A percentile compares a stretch with the other conserved stretches of the same genome.
These are phyloP conservation scores for Burhinus bistriatus DNA, from an alignment of 2,113 vertebrate species.

Conservation along the genomic window DNA sequence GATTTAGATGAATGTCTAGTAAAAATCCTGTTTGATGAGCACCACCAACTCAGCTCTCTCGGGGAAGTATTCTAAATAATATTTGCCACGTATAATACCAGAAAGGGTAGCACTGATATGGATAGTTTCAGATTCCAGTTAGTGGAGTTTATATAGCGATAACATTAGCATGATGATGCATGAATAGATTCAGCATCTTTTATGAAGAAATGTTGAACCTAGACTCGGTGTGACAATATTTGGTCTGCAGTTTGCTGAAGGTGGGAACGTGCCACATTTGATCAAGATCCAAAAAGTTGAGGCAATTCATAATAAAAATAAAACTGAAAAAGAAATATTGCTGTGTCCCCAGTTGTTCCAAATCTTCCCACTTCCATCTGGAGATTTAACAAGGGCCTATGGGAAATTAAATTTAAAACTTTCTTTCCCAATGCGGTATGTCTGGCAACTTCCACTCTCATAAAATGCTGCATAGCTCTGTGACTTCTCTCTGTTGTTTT, in stretches of 20 bases:
- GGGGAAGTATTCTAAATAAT: not conserved
- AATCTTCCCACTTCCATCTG: not conserved
- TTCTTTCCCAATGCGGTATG: fast-evolving
- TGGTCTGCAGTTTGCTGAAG: not conserved
- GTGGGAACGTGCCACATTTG: not conserved
- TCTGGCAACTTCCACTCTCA: not conserved
- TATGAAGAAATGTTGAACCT: not conserved
- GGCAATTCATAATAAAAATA: not conserved
- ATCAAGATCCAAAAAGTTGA: not conserved
- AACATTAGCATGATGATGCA: not conserved
- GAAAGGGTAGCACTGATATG: not conserved
- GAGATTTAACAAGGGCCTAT: not conserved
- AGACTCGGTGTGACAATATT: not conserved
- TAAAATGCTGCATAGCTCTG: not conserved
- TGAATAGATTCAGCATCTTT: not conserved
- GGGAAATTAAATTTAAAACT: not conserved
- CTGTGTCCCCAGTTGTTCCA: not conserved
- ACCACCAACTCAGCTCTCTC: not conserved
- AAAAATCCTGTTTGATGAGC: not conserved
- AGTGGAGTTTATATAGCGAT: not conserved
- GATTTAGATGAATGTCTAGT: not conserved
- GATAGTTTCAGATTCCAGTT: not conserved
- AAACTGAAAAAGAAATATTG: not conserved
- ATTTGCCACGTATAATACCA: not conserved
- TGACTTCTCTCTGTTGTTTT: not conserved